phyloP scores from a whole-genome alignment of 1,140 invertebrate species.

The Drosophila micromelanica region DNA sequence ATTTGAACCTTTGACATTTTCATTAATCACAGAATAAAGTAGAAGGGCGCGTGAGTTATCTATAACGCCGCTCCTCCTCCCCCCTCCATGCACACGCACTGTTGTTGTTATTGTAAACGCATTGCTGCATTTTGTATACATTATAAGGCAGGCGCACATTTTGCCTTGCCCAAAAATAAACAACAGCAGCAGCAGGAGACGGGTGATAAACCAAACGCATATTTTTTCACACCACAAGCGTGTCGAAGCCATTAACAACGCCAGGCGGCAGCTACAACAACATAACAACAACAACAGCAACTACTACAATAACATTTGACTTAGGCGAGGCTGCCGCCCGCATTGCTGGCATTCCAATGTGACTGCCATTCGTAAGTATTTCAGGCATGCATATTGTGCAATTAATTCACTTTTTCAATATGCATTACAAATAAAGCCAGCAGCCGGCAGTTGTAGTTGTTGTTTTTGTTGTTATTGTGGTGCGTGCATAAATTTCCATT shows the following conservation, averaged over 20 bases:
- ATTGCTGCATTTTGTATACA: slow-evolving; percentile 75
- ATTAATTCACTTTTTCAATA: slow-evolving; percentile 77
- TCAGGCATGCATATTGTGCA: slow-evolving; percentile 65
- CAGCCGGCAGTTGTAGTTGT: slow-evolving; percentile 7
- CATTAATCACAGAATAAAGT: slow-evolving; percentile 65
- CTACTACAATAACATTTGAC: slow-evolving; percentile 35
- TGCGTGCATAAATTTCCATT: slow-evolving; percentile 63
- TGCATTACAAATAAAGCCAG: slow-evolving; percentile 53
- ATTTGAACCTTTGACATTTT: slow-evolving; percentile 74
- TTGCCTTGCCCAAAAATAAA: slow-evolving; percentile 52
- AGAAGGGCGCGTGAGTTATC: slow-evolving; percentile 18
- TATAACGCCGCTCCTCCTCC: not conserved
- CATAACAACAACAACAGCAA: slow-evolving; percentile 32
- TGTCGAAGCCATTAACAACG: slow-evolving; percentile 67
- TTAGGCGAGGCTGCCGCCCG: slow-evolving; percentile 66
- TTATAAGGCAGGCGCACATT: slow-evolving; percentile 54
- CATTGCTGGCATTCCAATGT: slow-evolving; percentile 72
- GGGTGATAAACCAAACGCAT: slow-evolving; percentile 79
- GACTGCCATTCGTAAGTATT: slow-evolving; percentile 43
- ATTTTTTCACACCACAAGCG: slow-evolving; percentile 74
- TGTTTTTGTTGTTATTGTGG: slow-evolving; percentile 1
- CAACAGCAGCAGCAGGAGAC: slow-evolving; percentile 34
- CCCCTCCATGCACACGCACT: not conserved
- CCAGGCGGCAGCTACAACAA: slow-evolving; percentile 27
- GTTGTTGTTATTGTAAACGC: slow-evolving; percentile 55